Conservation (phyloP, 2,113 vertebrate species). For the Nerophis lumbriciformis region DNA sequence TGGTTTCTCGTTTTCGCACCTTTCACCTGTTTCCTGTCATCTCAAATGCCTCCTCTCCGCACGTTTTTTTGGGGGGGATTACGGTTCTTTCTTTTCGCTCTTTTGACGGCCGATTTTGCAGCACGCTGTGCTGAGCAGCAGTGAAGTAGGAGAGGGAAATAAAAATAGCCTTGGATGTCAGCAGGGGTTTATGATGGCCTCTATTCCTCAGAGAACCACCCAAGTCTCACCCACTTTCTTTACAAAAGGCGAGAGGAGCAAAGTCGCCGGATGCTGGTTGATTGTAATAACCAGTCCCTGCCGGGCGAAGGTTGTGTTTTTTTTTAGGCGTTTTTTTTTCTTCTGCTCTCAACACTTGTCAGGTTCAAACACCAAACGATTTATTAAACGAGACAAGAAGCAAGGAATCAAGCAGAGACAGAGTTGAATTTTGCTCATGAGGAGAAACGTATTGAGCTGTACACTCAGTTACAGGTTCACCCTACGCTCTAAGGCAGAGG, state of each 20-base stretch:
- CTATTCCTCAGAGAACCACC: conserved; percentile 51
- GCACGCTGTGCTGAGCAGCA: conserved; percentile 44
- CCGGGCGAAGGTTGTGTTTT: too few relatives aligned
- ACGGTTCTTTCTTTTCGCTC: conserved; percentile 23
- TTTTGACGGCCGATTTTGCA: conserved; percentile 26
- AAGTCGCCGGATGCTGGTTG: conserved; percentile 23
- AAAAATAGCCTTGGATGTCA: conserved; percentile 64
- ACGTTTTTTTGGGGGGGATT: conserved; percentile 2
- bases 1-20: conserved; percentile 2
- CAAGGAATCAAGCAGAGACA: background rate
- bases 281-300: background rate
- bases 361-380: too few relatives aligned
- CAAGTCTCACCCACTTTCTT: conserved; percentile 27
- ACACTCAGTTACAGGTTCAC: too few relatives aligned
- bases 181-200: conserved; percentile 60
- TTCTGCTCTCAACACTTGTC: too few relatives aligned
- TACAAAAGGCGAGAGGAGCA: conserved; percentile 38
- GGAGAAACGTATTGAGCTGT: too few relatives aligned
- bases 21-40: background rate
- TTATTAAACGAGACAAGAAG: too few relatives aligned
- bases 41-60: background rate
- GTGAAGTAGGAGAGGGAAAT: conserved; percentile 49
- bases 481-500: too few relatives aligned
- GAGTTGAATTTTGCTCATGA: too few relatives aligned
- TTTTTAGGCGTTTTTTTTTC: too few relatives aligned